Base-by-base conservation (phyloP, 2,888 invertebrate genomes). In the Andricus quercusramuli region DNA sequence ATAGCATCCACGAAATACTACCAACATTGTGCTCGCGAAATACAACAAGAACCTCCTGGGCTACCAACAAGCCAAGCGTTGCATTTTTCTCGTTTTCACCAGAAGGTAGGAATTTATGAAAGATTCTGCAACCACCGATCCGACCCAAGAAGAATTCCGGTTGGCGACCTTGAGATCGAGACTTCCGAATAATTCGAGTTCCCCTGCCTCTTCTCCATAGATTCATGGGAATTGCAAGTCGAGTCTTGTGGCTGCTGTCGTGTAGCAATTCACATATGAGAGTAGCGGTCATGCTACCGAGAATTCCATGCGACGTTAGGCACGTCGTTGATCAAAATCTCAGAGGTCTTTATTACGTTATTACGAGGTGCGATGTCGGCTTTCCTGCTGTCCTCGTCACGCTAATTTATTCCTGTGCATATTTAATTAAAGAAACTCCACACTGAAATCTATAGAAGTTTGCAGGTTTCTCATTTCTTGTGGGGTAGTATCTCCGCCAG, bases 1-100 rank as follows among this genome's bases (percentile, higher is more conserved):
- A 67, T 78, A 70, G 79, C 84, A 80, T 82, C 80, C 85, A 85
- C 88, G 85, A 89, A 88, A 88, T 89, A 90, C 87, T 85, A 84
- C 82, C 84, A 83, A 85, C 88, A 83, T 85, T 78, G 82, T 81
- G 85, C 78, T 84, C 85, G 82, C 85, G 85, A 89, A 89, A 89
- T 82, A 81, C 85, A 87, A 88, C 88, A 88, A 83, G 85, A 84
- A 78, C 87, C 87, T 80, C 82, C 81, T 77, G 79, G 78, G 37
- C 85, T 82, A 89, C 89, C 86, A 84, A 86, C 87, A 84, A 83
- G 85, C 83, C 79, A 83, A 80, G 64, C 70, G 78, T 79, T 80
- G 87, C 85, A 84, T 86, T 87, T 88, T 83, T 85, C 83, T 86
- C 81, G 77, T 56, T 74, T 74, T 74, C 74, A 51, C 56, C 56